Evolutionary conservation across 2,113 vertebrate genomes (phyloP), one percentile per base, ranked within the genome.

Genomic region (Mesoclemmys tuberculata): DNA sequence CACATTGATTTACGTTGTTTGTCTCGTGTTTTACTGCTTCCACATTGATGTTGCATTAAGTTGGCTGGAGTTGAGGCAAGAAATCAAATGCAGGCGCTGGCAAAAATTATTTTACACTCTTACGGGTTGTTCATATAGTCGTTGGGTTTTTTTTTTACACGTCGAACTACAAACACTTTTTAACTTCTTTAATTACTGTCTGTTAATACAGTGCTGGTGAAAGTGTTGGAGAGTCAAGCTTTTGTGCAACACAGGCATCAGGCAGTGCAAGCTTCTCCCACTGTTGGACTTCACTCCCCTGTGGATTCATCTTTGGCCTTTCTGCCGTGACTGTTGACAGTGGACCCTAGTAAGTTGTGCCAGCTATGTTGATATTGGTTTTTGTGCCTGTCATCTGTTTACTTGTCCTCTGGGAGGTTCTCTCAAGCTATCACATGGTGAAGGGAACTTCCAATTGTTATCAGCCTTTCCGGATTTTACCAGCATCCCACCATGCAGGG

Each of bases 81-180:
- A 93, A 93, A 94, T 95, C 88, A 92, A 83, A 61, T 46, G 51
- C 93, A 96, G 96, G 89, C 94, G 11, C 93, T 96, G 95, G 92
- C 96, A 93, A 46, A 13, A 84, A 29, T 31, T 68, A 90, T 16
- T 4, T 3, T 1, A 55, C 87, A 0, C 82, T 89, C 80, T 3
- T 1, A 58, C 94, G 68, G 61, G 68, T 5, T 64, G 75, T 88
- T 86, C 77, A 1, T 82, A 19, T 68, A 44, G 71, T 58, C 68
- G 26, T 88, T 52, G 51, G 51, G 51, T 46, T 46, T 46, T 46
- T 88, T 55, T 26, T 82, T 88, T 38, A 29, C 56, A 51, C 78
- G 21, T 46, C 8, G 84, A 21, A 82, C 82, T 80, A 85, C 58
- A 22, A 82, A 1, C 1, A 48, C 80, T 31, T 0, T 2, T 82